Evolutionary conservation across 1,140 invertebrate genomes (phyloP).

Genomic region (Elymnias hypermnestra): DNA sequence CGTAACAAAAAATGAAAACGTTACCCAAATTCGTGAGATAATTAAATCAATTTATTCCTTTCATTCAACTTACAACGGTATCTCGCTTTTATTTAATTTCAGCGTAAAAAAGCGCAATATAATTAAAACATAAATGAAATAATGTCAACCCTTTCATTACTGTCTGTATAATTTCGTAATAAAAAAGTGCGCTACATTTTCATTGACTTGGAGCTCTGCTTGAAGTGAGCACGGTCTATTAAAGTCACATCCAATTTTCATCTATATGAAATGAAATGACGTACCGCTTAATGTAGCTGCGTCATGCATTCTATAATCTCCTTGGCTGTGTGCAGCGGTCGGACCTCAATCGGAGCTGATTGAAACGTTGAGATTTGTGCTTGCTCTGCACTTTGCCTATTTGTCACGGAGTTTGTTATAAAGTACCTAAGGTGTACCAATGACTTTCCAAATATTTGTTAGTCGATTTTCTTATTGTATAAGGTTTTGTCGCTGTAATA

Average conservation of each 20-base stretch:
- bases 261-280: constrained; percentile 51
- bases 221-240: constrained; percentile 19
- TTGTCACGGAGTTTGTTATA: constrained; percentile 18
- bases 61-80: background rate
- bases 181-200: constrained; percentile 19
- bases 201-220: constrained; percentile 16
- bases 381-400: constrained; percentile 32
- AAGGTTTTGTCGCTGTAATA: no score
- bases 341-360: constrained; percentile 55
- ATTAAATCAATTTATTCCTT: constrained; percentile 4
- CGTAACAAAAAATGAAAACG: background rate
- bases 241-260: constrained; percentile 28
- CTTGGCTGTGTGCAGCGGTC: constrained; percentile 29
- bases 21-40: background rate
- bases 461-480: no score
- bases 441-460: no score
- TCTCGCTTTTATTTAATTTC: background rate
- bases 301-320: constrained; percentile 45
- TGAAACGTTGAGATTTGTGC: constrained; percentile 52
- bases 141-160: constrained; percentile 13
- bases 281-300: constrained; percentile 36
- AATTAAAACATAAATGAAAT: constrained; percentile 18
- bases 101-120: background rate
- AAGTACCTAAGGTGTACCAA: constrained; percentile 10
- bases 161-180: constrained; percentile 18